Evolutionary conservation across 2,113 vertebrate species (phyloP).

Genomic region (Coryphaenoides rupestris): DNA sequence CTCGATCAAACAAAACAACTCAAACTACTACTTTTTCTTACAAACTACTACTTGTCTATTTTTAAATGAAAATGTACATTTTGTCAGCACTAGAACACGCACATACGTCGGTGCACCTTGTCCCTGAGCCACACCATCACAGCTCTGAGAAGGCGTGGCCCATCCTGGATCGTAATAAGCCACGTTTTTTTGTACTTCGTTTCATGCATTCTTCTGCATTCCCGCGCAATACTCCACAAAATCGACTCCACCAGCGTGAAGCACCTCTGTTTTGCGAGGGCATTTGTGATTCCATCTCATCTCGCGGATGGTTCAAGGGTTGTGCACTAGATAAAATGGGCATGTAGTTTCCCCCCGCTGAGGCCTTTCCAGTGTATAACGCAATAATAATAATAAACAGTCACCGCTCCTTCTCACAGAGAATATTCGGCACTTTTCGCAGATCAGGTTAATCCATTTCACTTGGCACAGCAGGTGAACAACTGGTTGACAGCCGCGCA

Average conservation of each 20-base stretch:
- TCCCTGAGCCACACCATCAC: too few species aligned
- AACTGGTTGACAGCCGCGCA: neutral
- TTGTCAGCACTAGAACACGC: too few species aligned
- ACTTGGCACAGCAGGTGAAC: neutral
- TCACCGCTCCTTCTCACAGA: neutral
- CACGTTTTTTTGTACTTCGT: too few species aligned
- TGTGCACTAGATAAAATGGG: neutral
- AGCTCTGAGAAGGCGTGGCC: too few species aligned
- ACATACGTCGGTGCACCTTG: too few species aligned
- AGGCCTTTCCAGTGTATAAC: neutral
- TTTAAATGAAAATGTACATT: too few species aligned
- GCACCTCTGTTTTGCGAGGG: neutral
- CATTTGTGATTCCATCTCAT: neutral
- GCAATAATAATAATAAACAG: slow-evolving; percentile 1
- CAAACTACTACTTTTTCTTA: too few species aligned
- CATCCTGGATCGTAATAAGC: too few species aligned
- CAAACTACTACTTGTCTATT: too few species aligned
- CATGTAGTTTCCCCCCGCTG: neutral
- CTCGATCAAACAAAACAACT: too few species aligned
- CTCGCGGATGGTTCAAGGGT: neutral
- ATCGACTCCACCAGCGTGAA: neutral
- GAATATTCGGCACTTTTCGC: neutral
- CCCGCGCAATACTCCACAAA: too few species aligned
- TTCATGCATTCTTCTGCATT: too few species aligned
- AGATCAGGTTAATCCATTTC: neutral